These are phyloP conservation scores for Geococcyx californianus DNA, from an alignment of 2,113 vertebrate genomes.

Conservation along the genomic window DNA sequence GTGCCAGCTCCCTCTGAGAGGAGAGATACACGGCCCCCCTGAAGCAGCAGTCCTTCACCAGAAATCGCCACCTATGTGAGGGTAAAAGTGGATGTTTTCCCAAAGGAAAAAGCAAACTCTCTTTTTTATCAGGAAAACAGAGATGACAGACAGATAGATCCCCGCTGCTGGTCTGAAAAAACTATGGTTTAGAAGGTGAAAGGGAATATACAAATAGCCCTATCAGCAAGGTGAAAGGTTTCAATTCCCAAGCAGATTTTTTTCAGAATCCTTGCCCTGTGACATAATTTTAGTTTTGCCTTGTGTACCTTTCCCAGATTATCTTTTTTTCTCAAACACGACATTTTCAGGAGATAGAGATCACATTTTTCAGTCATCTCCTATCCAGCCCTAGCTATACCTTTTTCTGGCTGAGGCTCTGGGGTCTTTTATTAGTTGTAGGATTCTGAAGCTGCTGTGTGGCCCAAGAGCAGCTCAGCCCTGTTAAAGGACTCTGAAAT, in stretches of 20 bases:
- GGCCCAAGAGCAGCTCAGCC: not conserved
- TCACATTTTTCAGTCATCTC: not conserved
- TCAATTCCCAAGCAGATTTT: not conserved
- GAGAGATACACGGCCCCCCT: accelerated
- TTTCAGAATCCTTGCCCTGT: not conserved
- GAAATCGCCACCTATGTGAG: not conserved
- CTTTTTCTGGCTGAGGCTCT: not conserved
- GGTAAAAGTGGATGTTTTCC: not conserved
- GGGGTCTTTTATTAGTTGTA: not conserved
- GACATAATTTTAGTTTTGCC: not conserved
- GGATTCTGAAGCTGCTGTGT: accelerated
- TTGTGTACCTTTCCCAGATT: not conserved
- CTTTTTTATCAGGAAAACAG: not conserved
- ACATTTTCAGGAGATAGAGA: not conserved
- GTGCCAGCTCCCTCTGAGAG: accelerated
- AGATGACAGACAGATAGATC: not conserved
- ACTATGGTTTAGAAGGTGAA: not conserved
- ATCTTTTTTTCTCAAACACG: not conserved
- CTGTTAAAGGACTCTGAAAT: not conserved
- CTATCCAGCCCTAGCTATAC: not conserved
- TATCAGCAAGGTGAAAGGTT: not conserved
- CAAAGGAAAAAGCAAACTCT: not conserved
- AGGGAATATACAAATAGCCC: not conserved
- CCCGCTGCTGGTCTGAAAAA: not conserved
- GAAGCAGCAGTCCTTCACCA: accelerated